phyloP scores from a whole-genome alignment of 2,797 vertebrate species.

The Cuculus canorus region DNA sequence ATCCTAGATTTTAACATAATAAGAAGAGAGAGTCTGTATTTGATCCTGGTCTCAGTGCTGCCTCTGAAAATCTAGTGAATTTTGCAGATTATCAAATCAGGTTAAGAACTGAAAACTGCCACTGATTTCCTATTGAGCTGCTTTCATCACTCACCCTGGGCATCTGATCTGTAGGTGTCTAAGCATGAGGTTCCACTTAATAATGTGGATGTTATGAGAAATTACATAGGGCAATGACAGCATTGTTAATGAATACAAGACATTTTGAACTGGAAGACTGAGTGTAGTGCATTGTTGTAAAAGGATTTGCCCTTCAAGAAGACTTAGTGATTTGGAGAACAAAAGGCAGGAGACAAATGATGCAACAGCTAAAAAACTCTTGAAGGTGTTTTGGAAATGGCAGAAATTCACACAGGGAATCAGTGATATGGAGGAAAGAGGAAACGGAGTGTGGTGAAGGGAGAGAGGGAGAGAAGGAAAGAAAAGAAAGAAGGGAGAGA shows the following conservation, averaged over 20 bases:
- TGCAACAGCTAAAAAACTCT: not conserved
- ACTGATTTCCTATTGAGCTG: not conserved
- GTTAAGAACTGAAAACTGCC: not conserved
- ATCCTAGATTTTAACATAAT: not conserved
- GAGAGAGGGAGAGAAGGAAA: not conserved
- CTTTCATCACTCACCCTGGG: not conserved
- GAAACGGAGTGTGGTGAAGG: rapidly evolving
- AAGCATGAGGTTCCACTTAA: not conserved
- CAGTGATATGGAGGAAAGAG: not conserved
- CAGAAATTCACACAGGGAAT: not conserved
- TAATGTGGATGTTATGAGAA: not conserved
- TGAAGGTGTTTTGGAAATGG: not conserved
- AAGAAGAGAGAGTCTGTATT: not conserved
- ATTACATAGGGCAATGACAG: not conserved
- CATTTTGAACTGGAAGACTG: not conserved
- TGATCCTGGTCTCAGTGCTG: not conserved
- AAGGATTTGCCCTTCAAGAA: not conserved
- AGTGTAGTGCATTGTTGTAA: not conserved
- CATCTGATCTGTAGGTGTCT: not conserved
- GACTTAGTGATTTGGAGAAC: not conserved
- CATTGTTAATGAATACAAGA: not conserved
- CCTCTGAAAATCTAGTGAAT: not conserved
- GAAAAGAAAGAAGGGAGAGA: not conserved
- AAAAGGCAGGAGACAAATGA: not conserved
- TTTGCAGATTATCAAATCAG: not conserved